A percentile compares a stretch with the other conserved stretches of the same genome.
Evolutionary conservation across 2,797 vertebrate genomes (phyloP).

Genomic region (Cyclopterus lumpus): DNA sequence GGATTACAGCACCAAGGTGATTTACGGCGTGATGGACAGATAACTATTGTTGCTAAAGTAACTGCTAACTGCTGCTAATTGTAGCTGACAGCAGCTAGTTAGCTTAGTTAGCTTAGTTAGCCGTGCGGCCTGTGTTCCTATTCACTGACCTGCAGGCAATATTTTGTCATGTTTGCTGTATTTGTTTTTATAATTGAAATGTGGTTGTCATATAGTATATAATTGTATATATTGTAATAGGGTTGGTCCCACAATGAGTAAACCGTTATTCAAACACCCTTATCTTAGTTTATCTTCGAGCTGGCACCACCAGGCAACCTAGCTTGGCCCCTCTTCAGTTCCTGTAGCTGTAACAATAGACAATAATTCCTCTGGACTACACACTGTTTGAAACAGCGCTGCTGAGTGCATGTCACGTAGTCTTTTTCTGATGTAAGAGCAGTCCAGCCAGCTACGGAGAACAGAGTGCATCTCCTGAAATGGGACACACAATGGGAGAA

Average conservation of each 20-base stretch:
- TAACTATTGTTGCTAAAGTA: not conserved
- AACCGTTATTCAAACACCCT: not conserved
- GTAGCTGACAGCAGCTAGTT: not conserved
- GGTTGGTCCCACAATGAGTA: not conserved
- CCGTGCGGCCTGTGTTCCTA: not conserved
- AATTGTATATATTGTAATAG: not conserved
- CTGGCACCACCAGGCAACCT: not conserved
- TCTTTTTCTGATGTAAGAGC: slow-evolving; percentile 37
- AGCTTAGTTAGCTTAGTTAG: not conserved
- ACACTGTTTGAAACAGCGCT: slow-evolving; percentile 25
- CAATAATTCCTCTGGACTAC: slow-evolving; percentile 16
- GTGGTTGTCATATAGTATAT: not conserved
- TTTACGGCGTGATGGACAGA: not conserved
- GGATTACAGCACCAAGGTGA: not conserved
- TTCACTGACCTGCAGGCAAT: slow-evolving; percentile 12
- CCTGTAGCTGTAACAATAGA: slow-evolving; percentile 19
- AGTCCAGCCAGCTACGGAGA: slow-evolving; percentile 35
- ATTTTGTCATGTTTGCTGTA: slow-evolving; percentile 44
- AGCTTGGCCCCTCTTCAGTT: not conserved
- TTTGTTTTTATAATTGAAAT: slow-evolving; percentile 32
- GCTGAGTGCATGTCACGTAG: slow-evolving; percentile 32
- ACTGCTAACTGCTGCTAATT: not conserved
- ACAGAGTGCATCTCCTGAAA: slow-evolving; percentile 36
- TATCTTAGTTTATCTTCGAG: not conserved
- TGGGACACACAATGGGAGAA: slow-evolving; percentile 23